Percentiles rank a stretch among this genome's conserved stretches.
These are phyloP conservation scores for Cremastobaeus sp. DNA, from an alignment of 2,888 invertebrate species.

Conservation along the genomic window DNA sequence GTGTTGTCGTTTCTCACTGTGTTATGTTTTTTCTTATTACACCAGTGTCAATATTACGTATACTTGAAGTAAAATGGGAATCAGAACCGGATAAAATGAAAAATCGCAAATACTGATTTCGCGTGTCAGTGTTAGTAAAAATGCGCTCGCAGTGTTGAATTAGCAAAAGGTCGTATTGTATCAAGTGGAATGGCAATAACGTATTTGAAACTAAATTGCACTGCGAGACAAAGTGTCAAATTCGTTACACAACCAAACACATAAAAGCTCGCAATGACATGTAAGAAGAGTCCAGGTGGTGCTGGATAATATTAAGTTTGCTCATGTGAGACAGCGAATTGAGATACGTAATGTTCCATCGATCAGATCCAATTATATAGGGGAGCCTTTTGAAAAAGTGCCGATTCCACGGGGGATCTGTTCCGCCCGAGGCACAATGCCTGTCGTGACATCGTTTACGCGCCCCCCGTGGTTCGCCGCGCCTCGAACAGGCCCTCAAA, in stretches of 20 bases:
- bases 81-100: too few species aligned
- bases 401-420: slow-evolving; percentile 68
- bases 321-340: slow-evolving; percentile 52
- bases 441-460: slow-evolving; percentile 75
- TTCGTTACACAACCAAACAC: slow-evolving; percentile 6
- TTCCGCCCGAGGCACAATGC: slow-evolving; percentile 65
- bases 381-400: slow-evolving; percentile 59
- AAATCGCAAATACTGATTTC: too few species aligned
- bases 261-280: slow-evolving; percentile 28
- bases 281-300: slow-evolving; percentile 36
- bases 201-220: too few species aligned
- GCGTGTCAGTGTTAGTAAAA: too few species aligned
- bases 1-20: too few species aligned
- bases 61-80: too few species aligned
- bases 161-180: too few species aligned
- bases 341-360: slow-evolving; percentile 59
- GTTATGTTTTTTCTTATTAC: too few species aligned
- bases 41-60: too few species aligned
- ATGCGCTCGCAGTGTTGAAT: too few species aligned
- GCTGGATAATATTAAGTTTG: slow-evolving; percentile 38
- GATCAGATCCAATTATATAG: slow-evolving; percentile 67
- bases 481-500: slow-evolving; percentile 66
- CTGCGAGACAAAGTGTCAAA: too few species aligned
- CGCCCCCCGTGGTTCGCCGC: slow-evolving; percentile 73
- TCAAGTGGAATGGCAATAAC: too few species aligned